A percentile compares a stretch with the other conserved stretches of the same genome.
Evolutionary conservation across 2,797 vertebrate genomes (phyloP).

Genomic region (Tragelaphus oryx): DNA sequence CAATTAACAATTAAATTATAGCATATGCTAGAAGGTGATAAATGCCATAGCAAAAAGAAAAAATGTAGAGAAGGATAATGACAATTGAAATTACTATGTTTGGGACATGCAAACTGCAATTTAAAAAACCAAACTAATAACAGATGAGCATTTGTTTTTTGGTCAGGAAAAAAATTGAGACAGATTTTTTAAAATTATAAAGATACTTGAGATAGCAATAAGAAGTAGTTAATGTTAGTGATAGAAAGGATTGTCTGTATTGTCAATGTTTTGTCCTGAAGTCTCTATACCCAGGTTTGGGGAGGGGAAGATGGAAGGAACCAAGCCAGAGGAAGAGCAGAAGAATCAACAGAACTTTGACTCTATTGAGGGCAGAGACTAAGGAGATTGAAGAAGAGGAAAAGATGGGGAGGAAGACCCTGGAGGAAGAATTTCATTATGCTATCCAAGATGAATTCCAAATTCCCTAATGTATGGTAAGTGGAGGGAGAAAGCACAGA

Average conservation of each 20-base stretch:
- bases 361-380: neutral
- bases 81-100: neutral
- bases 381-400: neutral
- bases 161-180: neutral
- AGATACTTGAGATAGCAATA: neutral
- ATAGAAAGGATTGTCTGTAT: neutral
- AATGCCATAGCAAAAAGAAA: neutral
- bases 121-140: neutral
- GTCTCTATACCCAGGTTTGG: neutral
- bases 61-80: neutral
- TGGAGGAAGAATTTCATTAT: neutral
- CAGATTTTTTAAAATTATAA: neutral
- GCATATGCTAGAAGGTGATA: neutral
- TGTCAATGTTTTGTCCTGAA: neutral
- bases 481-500: neutral
- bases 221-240: neutral
- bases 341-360: neutral
- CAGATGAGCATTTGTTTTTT: neutral
- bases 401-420: neutral
- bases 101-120: neutral
- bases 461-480: neutral
- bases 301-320: neutral
- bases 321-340: neutral
- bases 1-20: constrained; percentile 8
- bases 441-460: neutral